phyloP scores from a whole-genome alignment of 2,888 invertebrate species.

The Polyommatus iphigenia region DNA sequence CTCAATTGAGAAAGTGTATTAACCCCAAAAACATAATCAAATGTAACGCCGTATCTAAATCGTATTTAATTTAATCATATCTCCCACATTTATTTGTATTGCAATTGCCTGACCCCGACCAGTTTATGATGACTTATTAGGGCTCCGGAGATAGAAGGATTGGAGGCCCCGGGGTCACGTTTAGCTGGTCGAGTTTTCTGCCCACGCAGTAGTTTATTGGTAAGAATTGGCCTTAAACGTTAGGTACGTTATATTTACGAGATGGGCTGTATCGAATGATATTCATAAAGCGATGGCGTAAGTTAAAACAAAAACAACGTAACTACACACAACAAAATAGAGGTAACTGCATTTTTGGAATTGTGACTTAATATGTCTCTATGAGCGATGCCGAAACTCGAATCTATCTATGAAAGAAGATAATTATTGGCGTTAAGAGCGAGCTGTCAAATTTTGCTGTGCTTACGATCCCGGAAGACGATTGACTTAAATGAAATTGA shows the following conservation, averaged over 20 bases:
- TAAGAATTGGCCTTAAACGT: constrained; percentile 76
- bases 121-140: constrained; percentile 38
- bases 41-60: constrained; percentile 34
- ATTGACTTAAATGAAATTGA: too few relatives aligned
- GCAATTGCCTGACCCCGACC: constrained; percentile 55
- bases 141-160: not conserved
- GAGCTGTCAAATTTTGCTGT: too few relatives aligned
- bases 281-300: constrained; percentile 62
- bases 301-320: constrained; percentile 30
- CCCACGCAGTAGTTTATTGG: constrained; percentile 77
- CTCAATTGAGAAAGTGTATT: not conserved
- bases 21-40: not conserved
- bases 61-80: constrained; percentile 58
- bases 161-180: constrained; percentile 47
- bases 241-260: constrained; percentile 78
- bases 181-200: constrained; percentile 57
- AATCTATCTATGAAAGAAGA: too few relatives aligned
- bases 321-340: not conserved
- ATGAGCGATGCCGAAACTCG: not conserved
- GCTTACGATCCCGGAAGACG: too few relatives aligned
- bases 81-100: constrained; percentile 62
- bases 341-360: not conserved
- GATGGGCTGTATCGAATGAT: constrained; percentile 50
- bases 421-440: too few relatives aligned
- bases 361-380: not conserved